These are phyloP conservation scores for Amazona guildingii DNA, from an alignment of 2,113 vertebrate genomes.

Conservation along the genomic window DNA sequence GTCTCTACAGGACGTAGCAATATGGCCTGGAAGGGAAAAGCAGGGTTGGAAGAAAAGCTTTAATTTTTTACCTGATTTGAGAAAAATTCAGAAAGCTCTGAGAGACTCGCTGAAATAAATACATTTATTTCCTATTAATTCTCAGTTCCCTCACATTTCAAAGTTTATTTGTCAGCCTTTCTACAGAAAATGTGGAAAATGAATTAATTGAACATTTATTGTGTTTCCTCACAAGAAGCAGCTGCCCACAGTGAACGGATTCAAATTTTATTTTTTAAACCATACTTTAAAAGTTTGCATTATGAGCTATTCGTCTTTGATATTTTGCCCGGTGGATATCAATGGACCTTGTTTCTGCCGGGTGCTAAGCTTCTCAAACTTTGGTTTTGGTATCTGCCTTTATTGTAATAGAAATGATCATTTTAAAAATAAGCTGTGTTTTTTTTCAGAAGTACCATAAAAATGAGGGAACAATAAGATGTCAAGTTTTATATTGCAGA, in stretches of 20 bases:
- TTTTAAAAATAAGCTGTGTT: constrained; percentile 67
- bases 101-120: constrained; percentile 18
- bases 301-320: constrained; percentile 70
- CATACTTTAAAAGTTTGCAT: constrained; percentile 66
- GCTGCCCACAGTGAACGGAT: constrained; percentile 61
- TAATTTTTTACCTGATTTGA: constrained; percentile 36
- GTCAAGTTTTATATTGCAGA: constrained; percentile 78
- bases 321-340: constrained; percentile 73
- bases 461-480: constrained; percentile 76
- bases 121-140: constrained; percentile 37
- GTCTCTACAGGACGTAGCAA: background rate
- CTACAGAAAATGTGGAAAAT: constrained; percentile 49
- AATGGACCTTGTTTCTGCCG: constrained; percentile 50
- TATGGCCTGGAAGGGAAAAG: background rate
- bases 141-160: constrained; percentile 15
- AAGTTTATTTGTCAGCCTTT: constrained; percentile 48
- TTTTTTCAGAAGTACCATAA: constrained; percentile 75
- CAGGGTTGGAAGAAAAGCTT: constrained; percentile 10
- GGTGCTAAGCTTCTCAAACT: constrained; percentile 73
- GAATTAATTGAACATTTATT: constrained; percentile 55
- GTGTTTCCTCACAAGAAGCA: constrained; percentile 59
- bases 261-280: constrained; percentile 68
- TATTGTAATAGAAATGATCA: constrained; percentile 66
- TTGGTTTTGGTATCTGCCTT: constrained; percentile 68
- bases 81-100: constrained; percentile 28